phyloP scores from a whole-genome alignment of 2,888 invertebrate genomes.

The Nomada fucata region DNA sequence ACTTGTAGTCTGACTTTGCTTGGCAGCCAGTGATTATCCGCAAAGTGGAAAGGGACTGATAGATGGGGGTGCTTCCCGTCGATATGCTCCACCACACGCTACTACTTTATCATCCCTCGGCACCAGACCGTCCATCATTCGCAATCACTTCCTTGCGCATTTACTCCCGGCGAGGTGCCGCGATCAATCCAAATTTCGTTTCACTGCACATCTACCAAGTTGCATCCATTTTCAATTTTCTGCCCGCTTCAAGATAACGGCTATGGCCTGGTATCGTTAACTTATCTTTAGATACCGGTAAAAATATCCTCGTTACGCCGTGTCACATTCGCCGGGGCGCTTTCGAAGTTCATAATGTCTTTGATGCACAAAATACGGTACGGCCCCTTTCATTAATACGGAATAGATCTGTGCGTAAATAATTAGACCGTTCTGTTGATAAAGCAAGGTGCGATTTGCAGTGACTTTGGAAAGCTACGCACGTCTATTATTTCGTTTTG shows the following conservation, averaged over 20 bases:
- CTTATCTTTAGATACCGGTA: not conserved
- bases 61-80: constrained; percentile 77
- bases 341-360: too few species aligned
- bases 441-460: too few species aligned
- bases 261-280: constrained; percentile 9
- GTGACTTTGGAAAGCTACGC: too few species aligned
- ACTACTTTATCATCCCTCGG: constrained; percentile 79
- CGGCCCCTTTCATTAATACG: too few species aligned
- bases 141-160: constrained; percentile 80
- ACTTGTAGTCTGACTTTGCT: constrained; percentile 69
- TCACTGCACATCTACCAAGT: constrained; percentile 47
- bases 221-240: constrained; percentile 59
- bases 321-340: too few species aligned
- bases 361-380: too few species aligned
- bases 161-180: constrained; percentile 69
- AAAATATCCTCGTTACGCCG: too few species aligned
- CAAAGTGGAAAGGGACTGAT: constrained; percentile 71
- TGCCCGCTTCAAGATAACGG: constrained; percentile 10
- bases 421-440: too few species aligned
- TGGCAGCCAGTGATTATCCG: constrained; percentile 72
- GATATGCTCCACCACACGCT: constrained; percentile 78
- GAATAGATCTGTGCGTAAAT: too few species aligned
- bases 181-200: constrained; percentile 72
- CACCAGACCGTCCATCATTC: constrained; percentile 80
- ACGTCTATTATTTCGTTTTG: too few species aligned